Percentiles rank a stretch among this genome's conserved stretches.
Evolutionary conservation across 2,113 vertebrate genomes (phyloP).

Genomic region (Paramormyrops kingsleyae): DNA sequence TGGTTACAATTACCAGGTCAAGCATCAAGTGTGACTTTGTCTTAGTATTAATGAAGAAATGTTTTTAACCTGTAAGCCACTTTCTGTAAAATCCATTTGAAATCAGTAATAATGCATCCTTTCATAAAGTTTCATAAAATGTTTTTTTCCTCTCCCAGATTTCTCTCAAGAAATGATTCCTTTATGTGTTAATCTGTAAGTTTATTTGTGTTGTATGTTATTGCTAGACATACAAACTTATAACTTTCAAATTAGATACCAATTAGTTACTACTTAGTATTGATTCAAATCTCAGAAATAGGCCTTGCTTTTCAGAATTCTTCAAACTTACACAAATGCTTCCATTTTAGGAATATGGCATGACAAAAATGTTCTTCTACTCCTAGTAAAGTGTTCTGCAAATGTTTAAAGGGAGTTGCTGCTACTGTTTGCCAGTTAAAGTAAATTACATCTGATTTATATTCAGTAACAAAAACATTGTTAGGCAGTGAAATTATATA

Average conservation of each 20-base stretch:
- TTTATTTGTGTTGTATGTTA: not conserved
- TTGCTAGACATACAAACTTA: conserved; percentile 2
- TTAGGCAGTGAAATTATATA: not conserved
- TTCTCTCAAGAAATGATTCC: not conserved
- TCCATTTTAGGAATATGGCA: conserved; percentile 23
- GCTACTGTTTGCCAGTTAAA: not conserved
- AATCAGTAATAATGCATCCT: not conserved
- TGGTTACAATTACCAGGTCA: not conserved
- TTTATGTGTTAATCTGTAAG: conserved; percentile 8
- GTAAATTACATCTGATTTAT: not conserved
- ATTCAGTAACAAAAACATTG: conserved; percentile 4
- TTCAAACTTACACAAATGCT: conserved; percentile 28
- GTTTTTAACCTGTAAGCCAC: not conserved
- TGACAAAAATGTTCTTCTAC: conserved; percentile 21
- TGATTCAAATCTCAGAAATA: conserved; percentile 31
- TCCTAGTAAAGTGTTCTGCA: conserved; percentile 15
- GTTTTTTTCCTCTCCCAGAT: not conserved
- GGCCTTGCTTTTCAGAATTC: conserved; percentile 24
- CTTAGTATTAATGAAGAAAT: not conserved
- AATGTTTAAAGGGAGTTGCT: conserved; percentile 11
- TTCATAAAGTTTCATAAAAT: conserved; percentile 47
- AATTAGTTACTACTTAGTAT: conserved; percentile 39
- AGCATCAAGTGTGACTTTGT: not conserved
- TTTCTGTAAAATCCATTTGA: not conserved
- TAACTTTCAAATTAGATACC: conserved; percentile 36